Conservation (phyloP, 2,888 invertebrate species). For the Protonemura montana region DNA sequence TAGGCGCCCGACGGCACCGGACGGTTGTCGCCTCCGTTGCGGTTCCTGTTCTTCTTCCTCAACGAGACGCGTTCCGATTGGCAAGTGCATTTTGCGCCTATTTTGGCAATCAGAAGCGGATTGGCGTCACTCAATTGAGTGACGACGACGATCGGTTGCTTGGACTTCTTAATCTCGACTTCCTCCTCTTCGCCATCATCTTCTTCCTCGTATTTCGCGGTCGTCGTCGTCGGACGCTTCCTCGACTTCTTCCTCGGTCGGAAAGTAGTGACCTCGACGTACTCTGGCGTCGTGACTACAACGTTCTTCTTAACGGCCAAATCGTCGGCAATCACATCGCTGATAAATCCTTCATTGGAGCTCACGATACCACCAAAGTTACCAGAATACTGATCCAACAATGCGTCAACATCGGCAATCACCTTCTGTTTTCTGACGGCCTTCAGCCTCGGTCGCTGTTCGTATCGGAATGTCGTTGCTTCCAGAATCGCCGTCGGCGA, state of each 20-base stretch:
- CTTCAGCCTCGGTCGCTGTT: not conserved
- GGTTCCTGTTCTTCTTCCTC: slow-evolving; percentile 59
- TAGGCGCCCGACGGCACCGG: not conserved
- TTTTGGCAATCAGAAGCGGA: slow-evolving; percentile 73
- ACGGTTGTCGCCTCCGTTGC: not conserved
- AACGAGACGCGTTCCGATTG: slow-evolving; percentile 59
- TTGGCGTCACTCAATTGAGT: slow-evolving; percentile 72
- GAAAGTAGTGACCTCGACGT: slow-evolving; percentile 39
- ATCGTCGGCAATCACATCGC: slow-evolving; percentile 46
- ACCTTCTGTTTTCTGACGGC: slow-evolving; percentile 9
- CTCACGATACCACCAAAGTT: slow-evolving; percentile 45
- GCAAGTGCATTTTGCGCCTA: slow-evolving; percentile 78
- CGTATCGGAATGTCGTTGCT: slow-evolving; percentile 2
- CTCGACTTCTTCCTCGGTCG: slow-evolving; percentile 36
- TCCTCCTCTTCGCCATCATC: slow-evolving; percentile 23
- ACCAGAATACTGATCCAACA: slow-evolving; percentile 49
- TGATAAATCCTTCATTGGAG: slow-evolving; percentile 47
- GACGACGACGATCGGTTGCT: slow-evolving; percentile 54
- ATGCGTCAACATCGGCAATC: slow-evolving; percentile 41
- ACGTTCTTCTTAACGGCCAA: slow-evolving; percentile 32
- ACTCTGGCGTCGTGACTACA: not conserved
- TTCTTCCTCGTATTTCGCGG: not conserved
- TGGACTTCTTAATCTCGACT: slow-evolving; percentile 48
- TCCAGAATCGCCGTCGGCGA: slow-evolving; percentile 12
- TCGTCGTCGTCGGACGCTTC: slow-evolving; percentile 42